Conservation (phyloP, 2,797 vertebrate species). For the Rhadinocentrus ornatus region DNA sequence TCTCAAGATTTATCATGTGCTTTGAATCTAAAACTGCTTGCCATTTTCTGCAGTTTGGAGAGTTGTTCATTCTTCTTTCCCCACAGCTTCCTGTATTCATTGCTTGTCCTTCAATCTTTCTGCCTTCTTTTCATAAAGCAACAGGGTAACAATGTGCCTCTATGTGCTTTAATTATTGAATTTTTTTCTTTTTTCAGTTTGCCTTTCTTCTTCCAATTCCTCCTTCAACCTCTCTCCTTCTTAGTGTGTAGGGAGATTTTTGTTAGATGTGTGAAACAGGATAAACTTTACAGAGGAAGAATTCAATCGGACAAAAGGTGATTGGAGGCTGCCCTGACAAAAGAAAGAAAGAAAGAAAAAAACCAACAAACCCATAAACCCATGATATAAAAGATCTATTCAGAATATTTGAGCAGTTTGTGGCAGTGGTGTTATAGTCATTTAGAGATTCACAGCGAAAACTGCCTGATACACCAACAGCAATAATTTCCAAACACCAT, state of each 20-base stretch:
- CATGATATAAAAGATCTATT: slow-evolving; percentile 46
- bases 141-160: slow-evolving; percentile 25
- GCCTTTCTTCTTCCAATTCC: slow-evolving; percentile 9
- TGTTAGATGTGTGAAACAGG: slow-evolving; percentile 64
- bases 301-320: slow-evolving; percentile 67
- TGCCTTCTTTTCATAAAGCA: neutral
- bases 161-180: slow-evolving; percentile 43
- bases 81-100: slow-evolving; percentile 30
- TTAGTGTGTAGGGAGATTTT: slow-evolving; percentile 53
- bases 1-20: slow-evolving; percentile 70
- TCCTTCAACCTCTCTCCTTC: slow-evolving; percentile 12
- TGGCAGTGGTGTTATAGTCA: slow-evolving; percentile 9
- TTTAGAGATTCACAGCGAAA: slow-evolving; percentile 19
- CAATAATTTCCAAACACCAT: slow-evolving; percentile 20
- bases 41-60: slow-evolving; percentile 46
- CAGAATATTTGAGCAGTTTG: slow-evolving; percentile 38
- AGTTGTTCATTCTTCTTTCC: slow-evolving; percentile 22
- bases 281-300: slow-evolving; percentile 58
- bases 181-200: slow-evolving; percentile 31
- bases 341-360: neutral
- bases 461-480: slow-evolving; percentile 21
- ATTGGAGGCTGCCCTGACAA: slow-evolving; percentile 41
- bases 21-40: slow-evolving; percentile 72
- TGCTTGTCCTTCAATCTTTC: slow-evolving; percentile 17
- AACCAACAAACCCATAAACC: neutral